phyloP scores from a whole-genome alignment of 1,140 invertebrate species.

The Apocrypta bakeri region DNA sequence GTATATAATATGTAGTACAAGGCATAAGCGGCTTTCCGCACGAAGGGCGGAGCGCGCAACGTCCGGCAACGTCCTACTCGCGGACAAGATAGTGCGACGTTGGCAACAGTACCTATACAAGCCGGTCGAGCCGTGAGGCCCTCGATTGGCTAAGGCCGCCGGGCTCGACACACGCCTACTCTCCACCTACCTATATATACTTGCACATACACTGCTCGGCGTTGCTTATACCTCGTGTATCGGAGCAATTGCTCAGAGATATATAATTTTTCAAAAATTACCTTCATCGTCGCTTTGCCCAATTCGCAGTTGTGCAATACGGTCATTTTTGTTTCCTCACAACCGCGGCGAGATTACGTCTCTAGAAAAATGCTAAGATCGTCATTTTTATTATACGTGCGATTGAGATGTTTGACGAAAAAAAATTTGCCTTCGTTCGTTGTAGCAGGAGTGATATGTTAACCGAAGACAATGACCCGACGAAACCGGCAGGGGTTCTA shows the following conservation, averaged over 20 bases:
- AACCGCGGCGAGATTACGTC: too few species aligned
- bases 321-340: too few species aligned
- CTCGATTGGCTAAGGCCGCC: slow-evolving; percentile 67
- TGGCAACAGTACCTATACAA: slow-evolving; percentile 60
- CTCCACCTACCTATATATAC: slow-evolving; percentile 60
- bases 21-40: not conserved
- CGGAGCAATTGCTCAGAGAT: slow-evolving; percentile 61
- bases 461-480: slow-evolving; percentile 74
- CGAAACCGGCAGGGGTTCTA: slow-evolving; percentile 73
- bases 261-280: too few species aligned
- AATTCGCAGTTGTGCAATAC: too few species aligned
- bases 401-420: not conserved
- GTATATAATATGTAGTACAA: not conserved
- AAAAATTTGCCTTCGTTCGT: slow-evolving; percentile 29
- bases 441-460: slow-evolving; percentile 72
- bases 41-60: slow-evolving; percentile 71
- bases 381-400: too few species aligned
- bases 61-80: slow-evolving; percentile 29
- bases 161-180: slow-evolving; percentile 65
- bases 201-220: not conserved
- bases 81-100: slow-evolving; percentile 68
- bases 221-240: slow-evolving; percentile 47
- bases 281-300: too few species aligned
- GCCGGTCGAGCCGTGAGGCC: slow-evolving; percentile 60
- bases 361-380: too few species aligned